Evolutionary conservation across 1,140 invertebrate genomes (phyloP).

Genomic region (Bathynomus jamesi): DNA sequence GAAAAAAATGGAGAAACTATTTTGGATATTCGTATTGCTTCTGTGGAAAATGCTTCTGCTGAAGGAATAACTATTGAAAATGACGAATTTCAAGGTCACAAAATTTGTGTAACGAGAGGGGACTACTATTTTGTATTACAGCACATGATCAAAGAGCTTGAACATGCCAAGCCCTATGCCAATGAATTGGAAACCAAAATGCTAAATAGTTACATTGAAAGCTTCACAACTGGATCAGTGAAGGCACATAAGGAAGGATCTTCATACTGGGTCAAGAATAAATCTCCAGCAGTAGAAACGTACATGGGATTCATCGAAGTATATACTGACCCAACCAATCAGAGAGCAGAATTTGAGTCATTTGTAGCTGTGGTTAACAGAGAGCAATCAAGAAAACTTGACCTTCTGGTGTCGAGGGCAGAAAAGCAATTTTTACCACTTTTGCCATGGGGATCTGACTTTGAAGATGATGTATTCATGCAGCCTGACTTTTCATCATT

Average conservation of each 20-base stretch:
- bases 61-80: slow-evolving; percentile 54
- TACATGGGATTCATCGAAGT: slow-evolving; percentile 95
- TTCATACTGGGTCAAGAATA: slow-evolving; percentile 83
- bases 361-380: slow-evolving; percentile 95
- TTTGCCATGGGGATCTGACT: slow-evolving; percentile 76
- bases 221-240: slow-evolving; percentile 75
- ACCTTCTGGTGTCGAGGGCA: slow-evolving; percentile 67
- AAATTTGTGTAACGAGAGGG: slow-evolving; percentile 68
- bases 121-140: slow-evolving; percentile 73
- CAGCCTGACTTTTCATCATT: slow-evolving; percentile 92
- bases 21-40: slow-evolving; percentile 65
- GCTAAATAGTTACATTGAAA: slow-evolving; percentile 74
- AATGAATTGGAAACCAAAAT: slow-evolving; percentile 77
- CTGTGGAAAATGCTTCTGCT: slow-evolving; percentile 53
- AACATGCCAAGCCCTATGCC: slow-evolving; percentile 59
- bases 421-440: slow-evolving; percentile 62
- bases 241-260: slow-evolving; percentile 85
- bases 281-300: slow-evolving; percentile 47
- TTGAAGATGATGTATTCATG: slow-evolving; percentile 87
- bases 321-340: slow-evolving; percentile 85
- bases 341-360: slow-evolving; percentile 90
- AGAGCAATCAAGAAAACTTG: slow-evolving; percentile 85
- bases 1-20: slow-evolving; percentile 47
- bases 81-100: slow-evolving; percentile 58
- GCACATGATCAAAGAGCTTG: slow-evolving; percentile 59